phyloP scores from a whole-genome alignment of 1,140 invertebrate genomes.

The Micrasema longulum region DNA sequence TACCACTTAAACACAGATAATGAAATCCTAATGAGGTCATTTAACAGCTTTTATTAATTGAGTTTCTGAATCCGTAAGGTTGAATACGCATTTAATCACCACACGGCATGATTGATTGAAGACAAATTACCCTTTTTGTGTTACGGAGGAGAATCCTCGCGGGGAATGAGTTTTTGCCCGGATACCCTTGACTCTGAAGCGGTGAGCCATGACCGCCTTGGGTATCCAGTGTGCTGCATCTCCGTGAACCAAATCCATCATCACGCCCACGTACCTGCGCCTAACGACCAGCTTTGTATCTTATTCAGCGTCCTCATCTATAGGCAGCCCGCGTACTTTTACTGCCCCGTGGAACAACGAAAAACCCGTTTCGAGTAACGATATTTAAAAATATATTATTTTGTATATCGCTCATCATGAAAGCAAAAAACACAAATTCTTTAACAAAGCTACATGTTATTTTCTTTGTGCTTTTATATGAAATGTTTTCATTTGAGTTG shows the following conservation, averaged over 20 bases:
- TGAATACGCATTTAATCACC: conserved; percentile 10
- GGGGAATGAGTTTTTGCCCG: neutral
- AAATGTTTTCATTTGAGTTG: too few species aligned
- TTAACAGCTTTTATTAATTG: neutral
- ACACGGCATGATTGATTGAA: conserved; percentile 18
- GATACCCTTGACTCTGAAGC: neutral
- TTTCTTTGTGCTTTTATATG: too few species aligned
- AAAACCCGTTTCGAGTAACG: conserved; percentile 7
- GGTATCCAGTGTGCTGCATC: neutral
- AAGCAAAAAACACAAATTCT: too few species aligned
- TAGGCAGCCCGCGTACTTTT: too few species aligned
- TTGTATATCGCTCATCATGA: too few species aligned
- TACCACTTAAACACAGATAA: too few species aligned
- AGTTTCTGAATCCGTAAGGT: conserved; percentile 6
- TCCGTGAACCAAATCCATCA: neutral
- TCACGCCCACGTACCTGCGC: conserved; percentile 27
- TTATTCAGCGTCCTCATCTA: too few species aligned
- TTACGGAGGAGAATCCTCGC: neutral
- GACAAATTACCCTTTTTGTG: conserved; percentile 16
- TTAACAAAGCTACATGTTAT: too few species aligned
- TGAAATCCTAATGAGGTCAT: conserved; percentile 18
- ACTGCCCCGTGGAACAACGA: neutral
- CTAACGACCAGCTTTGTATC: too few species aligned
- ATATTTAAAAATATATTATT: too few species aligned
- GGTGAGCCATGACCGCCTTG: neutral